Conservation (phyloP, 2,888 invertebrate genomes). For the Aradus depressus region DNA sequence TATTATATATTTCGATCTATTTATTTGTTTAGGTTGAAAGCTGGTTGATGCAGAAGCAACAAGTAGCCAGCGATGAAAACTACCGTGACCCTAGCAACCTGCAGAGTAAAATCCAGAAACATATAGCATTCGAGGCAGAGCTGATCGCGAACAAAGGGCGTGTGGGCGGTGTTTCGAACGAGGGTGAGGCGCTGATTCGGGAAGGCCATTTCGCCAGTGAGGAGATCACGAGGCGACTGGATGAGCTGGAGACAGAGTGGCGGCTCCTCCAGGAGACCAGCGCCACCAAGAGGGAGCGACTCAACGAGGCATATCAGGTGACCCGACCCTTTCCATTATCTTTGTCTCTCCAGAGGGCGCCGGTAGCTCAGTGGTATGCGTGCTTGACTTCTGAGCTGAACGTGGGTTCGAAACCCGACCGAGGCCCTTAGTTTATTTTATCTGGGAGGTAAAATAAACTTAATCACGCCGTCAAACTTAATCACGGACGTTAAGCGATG, state of each 20-base stretch:
- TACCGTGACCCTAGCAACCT: slow-evolving; percentile 93
- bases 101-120: slow-evolving; percentile 93
- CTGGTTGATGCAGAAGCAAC: slow-evolving; percentile 89
- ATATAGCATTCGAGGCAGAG: slow-evolving; percentile 91
- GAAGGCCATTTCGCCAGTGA: slow-evolving; percentile 78
- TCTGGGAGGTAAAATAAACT: too few relatives aligned
- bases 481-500: too few relatives aligned
- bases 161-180: slow-evolving; percentile 68
- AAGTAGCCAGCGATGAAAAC: slow-evolving; percentile 84
- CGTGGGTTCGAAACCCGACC: too few relatives aligned
- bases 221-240: slow-evolving; percentile 71
- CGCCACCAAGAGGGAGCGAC: slow-evolving; percentile 66
- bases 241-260: slow-evolving; percentile 81
- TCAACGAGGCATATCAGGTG: slow-evolving; percentile 73
- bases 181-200: slow-evolving; percentile 60
- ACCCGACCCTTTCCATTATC: not conserved
- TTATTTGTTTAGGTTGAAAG: slow-evolving; percentile 49
- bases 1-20: slow-evolving; percentile 7
- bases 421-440: too few relatives aligned
- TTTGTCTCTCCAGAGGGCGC: too few relatives aligned
- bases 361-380: too few relatives aligned
- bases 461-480: too few relatives aligned
- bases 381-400: too few relatives aligned
- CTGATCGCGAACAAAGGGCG: slow-evolving; percentile 78
- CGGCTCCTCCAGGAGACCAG: slow-evolving; percentile 70